Base-by-base conservation (phyloP, 2,888 invertebrate genomes). In the Tuta absoluta region DNA sequence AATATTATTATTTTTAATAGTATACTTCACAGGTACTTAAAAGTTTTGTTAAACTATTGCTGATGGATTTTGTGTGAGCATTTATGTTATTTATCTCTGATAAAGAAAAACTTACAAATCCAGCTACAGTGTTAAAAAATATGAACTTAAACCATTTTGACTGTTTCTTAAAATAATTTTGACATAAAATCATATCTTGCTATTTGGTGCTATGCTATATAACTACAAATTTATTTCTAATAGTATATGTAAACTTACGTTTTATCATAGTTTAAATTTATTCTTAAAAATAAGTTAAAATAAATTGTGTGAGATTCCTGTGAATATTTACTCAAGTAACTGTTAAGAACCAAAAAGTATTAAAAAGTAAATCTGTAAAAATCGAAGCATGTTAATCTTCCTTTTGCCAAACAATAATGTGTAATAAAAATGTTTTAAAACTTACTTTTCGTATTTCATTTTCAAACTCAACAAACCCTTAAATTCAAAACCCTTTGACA, bases 341-440 rank as follows among this genome's bases (percentile, higher is more conserved):
- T 76, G 76, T 80, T 87, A 88, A 82, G 85, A 86, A 88, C 90
- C 90, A 89, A 91, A 91, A 90, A 90, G 89, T 90, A 89, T 91
- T 90, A 88, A 81, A 75, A 76, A 70, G 73, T 76, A 61, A 53
- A 63, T 58, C n/a, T 62, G 38, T 74, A 80, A 78, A 72, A 75
- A 76, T 76, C 72, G 75, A 78, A 81, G 78, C 81, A 81, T 83
- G 78, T 82, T 81, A 80, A 77, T 83, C 87, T 86, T 88, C 87
- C 78, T 87, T 88, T 89, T 91, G 90, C 90, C 90, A 91, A 90
- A 91, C 88, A 74, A 84, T 86, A 84, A 70, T 85, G 82, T 80
- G 78, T 84, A 89, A 23, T 53, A 56, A 87, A 90, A 86, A 81
- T 75, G 79, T 81, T 82, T 82, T 74, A 71, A 85, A 84, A 76